These are phyloP conservation scores for Chloromyia formosa DNA, from an alignment of 2,888 invertebrate species.

Conservation along the genomic window DNA sequence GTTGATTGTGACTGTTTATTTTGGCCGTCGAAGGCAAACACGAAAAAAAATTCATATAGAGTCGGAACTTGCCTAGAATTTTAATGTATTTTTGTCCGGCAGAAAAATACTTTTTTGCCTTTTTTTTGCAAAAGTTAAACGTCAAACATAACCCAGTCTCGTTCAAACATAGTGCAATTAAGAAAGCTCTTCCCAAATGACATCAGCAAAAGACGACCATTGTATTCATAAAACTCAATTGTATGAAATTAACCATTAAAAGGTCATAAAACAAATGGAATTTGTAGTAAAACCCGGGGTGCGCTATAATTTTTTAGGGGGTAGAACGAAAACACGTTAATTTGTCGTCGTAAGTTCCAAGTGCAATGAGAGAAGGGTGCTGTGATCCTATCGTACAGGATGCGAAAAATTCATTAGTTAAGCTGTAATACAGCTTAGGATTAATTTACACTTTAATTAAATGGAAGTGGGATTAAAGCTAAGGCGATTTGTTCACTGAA, in stretches of 20 bases:
- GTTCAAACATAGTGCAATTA: too few relatives aligned
- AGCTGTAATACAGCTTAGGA: constrained; percentile 38
- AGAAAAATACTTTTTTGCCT: too few relatives aligned
- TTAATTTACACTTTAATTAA: constrained; percentile 41
- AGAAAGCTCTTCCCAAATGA: too few relatives aligned
- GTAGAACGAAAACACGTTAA: not conserved
- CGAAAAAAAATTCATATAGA: too few relatives aligned
- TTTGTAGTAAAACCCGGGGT: not conserved
- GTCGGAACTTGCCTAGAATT: too few relatives aligned
- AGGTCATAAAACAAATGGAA: constrained; percentile 37
- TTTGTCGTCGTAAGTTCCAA: constrained; percentile 9
- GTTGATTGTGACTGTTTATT: too few relatives aligned
- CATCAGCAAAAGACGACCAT: not conserved
- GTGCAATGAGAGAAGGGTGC: not conserved
- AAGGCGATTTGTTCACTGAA: constrained; percentile 3
- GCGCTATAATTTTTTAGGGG: not conserved
- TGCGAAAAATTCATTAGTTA: constrained; percentile 39
- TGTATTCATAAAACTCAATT: constrained; percentile 15
- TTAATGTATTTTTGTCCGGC: too few relatives aligned
- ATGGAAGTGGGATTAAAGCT: constrained; percentile 7
- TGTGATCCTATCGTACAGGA: not conserved
- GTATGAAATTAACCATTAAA: constrained; percentile 35
- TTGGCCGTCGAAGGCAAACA: too few relatives aligned
- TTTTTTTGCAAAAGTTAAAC: too few relatives aligned
- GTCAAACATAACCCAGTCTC: too few relatives aligned